Conservation (phyloP, 2,888 invertebrate genomes). For the Drosophila atripex region DNA sequence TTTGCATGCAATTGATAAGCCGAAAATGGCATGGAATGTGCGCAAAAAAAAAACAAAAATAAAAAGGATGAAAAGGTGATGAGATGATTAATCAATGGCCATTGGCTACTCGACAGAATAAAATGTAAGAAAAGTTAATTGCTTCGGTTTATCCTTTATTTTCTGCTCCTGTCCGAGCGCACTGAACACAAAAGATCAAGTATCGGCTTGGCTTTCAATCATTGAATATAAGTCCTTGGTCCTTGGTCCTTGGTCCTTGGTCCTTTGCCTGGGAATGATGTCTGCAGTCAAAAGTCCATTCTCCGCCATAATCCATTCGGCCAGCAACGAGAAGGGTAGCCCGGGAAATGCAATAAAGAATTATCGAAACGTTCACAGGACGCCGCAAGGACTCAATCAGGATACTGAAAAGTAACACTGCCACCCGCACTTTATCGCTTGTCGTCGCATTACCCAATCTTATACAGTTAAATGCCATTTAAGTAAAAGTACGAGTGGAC, state of each 20-base stretch:
- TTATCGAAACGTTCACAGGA: conserved; percentile 50
- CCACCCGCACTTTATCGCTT: conserved; percentile 42
- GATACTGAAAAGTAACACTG: conserved; percentile 1
- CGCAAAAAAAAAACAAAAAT: conserved; percentile 8
- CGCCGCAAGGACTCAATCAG: conserved; percentile 41
- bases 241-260: not conserved
- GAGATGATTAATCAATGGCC: not conserved
- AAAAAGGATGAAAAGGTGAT: too few species aligned
- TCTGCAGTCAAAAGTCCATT: conserved; percentile 12
- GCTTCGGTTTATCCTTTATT: not conserved
- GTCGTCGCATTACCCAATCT: conserved; percentile 56
- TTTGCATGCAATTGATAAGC: conserved; percentile 49
- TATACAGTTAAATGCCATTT: conserved; percentile 63
- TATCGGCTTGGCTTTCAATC: conserved; percentile 7
- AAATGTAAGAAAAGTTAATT: not conserved
- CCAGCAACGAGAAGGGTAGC: too few species aligned
- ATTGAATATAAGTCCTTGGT: conserved; percentile 1
- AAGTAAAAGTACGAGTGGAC: conserved; percentile 22
- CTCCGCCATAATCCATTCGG: conserved; percentile 20
- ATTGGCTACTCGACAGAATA: not conserved
- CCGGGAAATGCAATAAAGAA: conserved; percentile 58
- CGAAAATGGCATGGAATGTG: conserved; percentile 46
- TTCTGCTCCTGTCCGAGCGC: not conserved
- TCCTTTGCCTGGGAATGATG: too few species aligned
- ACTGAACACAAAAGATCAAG: conserved; percentile 13